Evolutionary conservation across 2,888 invertebrate genomes (phyloP).

Genomic region (Rhaphigaster nebulosa): DNA sequence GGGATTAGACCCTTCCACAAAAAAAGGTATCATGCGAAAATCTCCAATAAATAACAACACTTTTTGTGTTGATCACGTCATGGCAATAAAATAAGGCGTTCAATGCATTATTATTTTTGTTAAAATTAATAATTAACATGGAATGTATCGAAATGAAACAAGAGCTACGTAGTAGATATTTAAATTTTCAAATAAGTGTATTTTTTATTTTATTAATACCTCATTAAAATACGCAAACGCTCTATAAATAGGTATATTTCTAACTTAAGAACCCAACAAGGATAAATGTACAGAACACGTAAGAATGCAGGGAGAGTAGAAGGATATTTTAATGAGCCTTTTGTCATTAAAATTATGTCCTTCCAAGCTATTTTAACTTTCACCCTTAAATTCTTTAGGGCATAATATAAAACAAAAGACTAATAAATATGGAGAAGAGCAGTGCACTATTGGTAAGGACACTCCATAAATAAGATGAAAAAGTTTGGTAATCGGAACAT

Average conservation of each 20-base stretch:
- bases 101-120: no score
- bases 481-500: neutral
- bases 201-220: neutral
- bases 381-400: neutral
- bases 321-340: constrained; percentile 12
- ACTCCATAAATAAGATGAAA: neutral
- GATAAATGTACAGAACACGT: neutral
- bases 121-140: no score
- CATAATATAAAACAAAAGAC: neutral
- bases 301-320: neutral
- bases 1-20: no score
- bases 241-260: neutral
- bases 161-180: no score
- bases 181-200: no score
- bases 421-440: neutral
- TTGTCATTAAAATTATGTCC: constrained; percentile 30
- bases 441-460: neutral
- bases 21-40: no score
- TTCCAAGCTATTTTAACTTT: constrained; percentile 8
- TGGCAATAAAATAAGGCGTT: no score
- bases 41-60: no score
- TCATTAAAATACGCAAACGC: neutral
- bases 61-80: no score
- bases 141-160: no score
- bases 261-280: neutral